Percentiles rank a stretch among this genome's conserved stretches.
Evolutionary conservation across 2,888 invertebrate species (phyloP).

Genomic region (Hipparchia semele): DNA sequence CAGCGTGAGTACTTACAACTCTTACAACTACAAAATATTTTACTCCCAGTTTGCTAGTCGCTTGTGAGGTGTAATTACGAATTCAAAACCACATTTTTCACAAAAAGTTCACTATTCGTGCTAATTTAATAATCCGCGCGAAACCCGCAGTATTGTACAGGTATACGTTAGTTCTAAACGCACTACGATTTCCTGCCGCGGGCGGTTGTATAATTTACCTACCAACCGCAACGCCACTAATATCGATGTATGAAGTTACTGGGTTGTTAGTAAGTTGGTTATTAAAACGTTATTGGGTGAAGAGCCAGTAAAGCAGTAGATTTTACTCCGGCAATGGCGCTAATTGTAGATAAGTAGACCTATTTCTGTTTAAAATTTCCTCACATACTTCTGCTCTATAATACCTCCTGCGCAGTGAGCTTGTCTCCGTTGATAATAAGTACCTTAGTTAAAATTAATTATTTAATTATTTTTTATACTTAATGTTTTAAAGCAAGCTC

Average conservation of each 20-base stretch:
- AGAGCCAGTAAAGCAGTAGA: too few relatives aligned
- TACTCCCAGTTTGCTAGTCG: conserved; percentile 2
- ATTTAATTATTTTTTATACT: too few relatives aligned
- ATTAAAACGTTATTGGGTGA: too few relatives aligned
- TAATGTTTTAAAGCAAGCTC: too few relatives aligned
- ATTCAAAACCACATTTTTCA: conserved; percentile 1
- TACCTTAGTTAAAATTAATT: too few relatives aligned
- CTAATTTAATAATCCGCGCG: conserved; percentile 4
- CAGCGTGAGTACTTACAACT: not conserved
- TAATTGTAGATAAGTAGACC: too few relatives aligned
- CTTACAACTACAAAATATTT: conserved; percentile 1
- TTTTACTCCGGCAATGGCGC: too few relatives aligned
- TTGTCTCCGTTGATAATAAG: too few relatives aligned
- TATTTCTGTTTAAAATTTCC: too few relatives aligned
- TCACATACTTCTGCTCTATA: too few relatives aligned
- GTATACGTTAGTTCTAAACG: not conserved
- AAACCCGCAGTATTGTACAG: conserved; percentile 3
- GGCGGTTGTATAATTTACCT: not conserved
- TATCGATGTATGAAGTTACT: not conserved
- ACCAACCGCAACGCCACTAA: not conserved
- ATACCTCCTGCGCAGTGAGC: too few relatives aligned
- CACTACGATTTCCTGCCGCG: not conserved
- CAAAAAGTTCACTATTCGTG: conserved; percentile 11
- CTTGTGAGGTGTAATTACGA: conserved; percentile 15
- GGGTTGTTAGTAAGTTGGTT: not conserved